These are phyloP conservation scores for Protula sp. DNA, from an alignment of 2,888 invertebrate species.

Conservation along the genomic window DNA sequence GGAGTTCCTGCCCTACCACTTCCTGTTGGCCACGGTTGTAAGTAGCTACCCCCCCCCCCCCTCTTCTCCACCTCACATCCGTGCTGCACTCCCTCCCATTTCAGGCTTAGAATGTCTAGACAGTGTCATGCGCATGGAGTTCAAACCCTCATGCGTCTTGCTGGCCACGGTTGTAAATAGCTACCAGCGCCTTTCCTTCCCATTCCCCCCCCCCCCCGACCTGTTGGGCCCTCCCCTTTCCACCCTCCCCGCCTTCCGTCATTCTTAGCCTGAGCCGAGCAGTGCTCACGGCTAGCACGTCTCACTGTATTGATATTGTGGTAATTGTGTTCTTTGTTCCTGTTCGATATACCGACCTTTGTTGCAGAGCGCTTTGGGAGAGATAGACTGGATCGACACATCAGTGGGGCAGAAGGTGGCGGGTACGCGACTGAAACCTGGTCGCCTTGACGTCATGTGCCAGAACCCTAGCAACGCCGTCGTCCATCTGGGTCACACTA, in stretches of 20 bases:
- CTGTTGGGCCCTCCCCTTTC: no score
- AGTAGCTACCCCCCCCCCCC: no score
- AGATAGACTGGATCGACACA: conserved; percentile 86
- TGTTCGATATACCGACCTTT: neutral
- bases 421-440: conserved; percentile 70
- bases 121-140: conserved; percentile 77
- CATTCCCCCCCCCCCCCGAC: no score
- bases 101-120: conserved; percentile 81
- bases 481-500: conserved; percentile 80
- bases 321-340: neutral
- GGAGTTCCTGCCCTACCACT: conserved; percentile 96
- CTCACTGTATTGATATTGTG: no score
- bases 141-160: conserved; percentile 94
- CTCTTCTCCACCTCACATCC: neutral
- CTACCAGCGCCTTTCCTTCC: no score
- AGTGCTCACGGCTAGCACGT: no score
- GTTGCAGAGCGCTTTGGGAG: conserved; percentile 61
- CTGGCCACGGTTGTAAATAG: conserved; percentile 72
- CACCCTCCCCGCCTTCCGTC: no score
- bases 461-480: conserved; percentile 94
- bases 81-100: no score
- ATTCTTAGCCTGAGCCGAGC: no score
- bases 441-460: conserved; percentile 74
- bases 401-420: conserved; percentile 85
- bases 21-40: conserved; percentile 79